Conservation (phyloP, 2,113 vertebrate genomes). For the Eidolon helvum region DNA sequence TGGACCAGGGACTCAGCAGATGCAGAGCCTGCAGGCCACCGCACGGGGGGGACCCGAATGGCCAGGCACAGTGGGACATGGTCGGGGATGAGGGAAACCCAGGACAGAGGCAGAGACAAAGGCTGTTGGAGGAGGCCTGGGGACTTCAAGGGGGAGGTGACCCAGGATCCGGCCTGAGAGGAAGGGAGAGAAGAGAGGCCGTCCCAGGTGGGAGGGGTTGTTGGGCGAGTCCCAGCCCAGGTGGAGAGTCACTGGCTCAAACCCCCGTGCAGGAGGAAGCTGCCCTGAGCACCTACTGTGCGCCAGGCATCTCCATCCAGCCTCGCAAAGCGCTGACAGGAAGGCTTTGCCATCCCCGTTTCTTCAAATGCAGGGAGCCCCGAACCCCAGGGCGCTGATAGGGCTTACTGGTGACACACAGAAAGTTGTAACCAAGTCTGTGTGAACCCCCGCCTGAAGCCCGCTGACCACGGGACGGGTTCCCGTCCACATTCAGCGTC, state of each 20-base stretch:
- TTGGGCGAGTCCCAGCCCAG: neutral
- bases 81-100: neutral
- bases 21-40: neutral
- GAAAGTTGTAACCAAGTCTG: neutral
- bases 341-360: neutral
- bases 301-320: accelerated
- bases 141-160: neutral
- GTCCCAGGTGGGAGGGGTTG: neutral
- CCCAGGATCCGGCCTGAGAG: neutral
- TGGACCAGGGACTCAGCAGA: too few relatives aligned
- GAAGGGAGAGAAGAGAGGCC: accelerated
- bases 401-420: neutral
- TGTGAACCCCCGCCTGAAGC: neutral
- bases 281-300: neutral
- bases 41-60: neutral
- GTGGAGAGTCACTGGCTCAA: accelerated
- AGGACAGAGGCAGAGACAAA: neutral
- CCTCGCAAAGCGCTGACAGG: neutral
- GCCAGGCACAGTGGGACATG: neutral
- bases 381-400: neutral
- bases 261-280: neutral
- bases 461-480: neutral
- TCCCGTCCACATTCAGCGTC: neutral
- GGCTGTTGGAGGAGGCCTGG: neutral
- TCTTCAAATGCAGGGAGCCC: too few relatives aligned